Evolutionary conservation across 1,140 invertebrate species (phyloP).

Genomic region (Megalopta genalis): DNA sequence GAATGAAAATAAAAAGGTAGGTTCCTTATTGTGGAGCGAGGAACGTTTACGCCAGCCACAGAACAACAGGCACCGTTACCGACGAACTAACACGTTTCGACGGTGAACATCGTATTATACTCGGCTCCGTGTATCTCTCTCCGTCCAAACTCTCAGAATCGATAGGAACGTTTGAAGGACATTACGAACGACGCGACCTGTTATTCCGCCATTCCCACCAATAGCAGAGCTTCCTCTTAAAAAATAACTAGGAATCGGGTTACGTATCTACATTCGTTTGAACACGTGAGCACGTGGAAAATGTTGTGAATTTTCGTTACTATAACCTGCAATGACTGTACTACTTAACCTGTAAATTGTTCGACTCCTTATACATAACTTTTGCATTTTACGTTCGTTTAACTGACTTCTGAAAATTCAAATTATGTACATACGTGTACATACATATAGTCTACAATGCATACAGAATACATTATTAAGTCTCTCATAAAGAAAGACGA

Average conservation of each 20-base stretch:
- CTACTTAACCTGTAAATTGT: too few species aligned
- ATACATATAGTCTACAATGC: too few species aligned
- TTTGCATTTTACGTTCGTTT: neutral
- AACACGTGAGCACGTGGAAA: neutral
- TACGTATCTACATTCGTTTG: slow-evolving; percentile 10
- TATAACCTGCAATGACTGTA: neutral
- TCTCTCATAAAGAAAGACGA: neutral
- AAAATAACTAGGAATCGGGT: slow-evolving; percentile 28
- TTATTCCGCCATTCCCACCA: slow-evolving; percentile 44
- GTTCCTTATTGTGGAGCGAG: neutral
- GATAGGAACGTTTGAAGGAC: slow-evolving; percentile 72
- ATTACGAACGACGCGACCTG: slow-evolving; percentile 47
- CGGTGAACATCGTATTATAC: slow-evolving; percentile 66
- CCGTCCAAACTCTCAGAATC: slow-evolving; percentile 74
- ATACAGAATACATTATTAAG: too few species aligned
- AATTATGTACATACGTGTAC: too few species aligned
- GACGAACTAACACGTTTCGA: slow-evolving; percentile 57
- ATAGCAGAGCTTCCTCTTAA: slow-evolving; percentile 15
- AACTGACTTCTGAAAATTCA: neutral
- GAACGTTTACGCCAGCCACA: neutral
- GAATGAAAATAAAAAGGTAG: neutral
- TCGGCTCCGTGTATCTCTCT: slow-evolving; percentile 77
- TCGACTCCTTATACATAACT: too few species aligned
- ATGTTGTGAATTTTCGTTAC: neutral
- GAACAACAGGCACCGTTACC: slow-evolving; percentile 28